Base-by-base conservation (phyloP, 2,888 invertebrate genomes). In the Pasiphila rectangulata region DNA sequence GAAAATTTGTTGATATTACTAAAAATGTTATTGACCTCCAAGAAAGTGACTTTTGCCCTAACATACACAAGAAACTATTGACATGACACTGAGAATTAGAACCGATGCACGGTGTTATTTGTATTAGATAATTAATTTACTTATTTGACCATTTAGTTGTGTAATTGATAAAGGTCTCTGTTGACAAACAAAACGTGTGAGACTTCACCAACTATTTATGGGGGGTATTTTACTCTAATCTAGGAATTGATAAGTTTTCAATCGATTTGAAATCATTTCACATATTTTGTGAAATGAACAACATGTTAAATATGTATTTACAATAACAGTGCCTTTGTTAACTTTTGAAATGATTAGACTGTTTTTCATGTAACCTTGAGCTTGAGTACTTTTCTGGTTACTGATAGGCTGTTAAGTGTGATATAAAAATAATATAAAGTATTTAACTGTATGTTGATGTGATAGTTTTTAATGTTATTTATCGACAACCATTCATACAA, bases 391-490 rank as follows among this genome's bases (percentile, higher is more conserved):
- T 13, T 36, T 49, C 49, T 13, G 24, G 36, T 36, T 44, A 40
- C 30, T 44, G 35, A 49, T 45, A 45, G 44, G 40, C 39, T 49
- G 29, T 29, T 43, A 34, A 13, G 40, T 49, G 49, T 45, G 44
- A 49, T 49, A 48, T 38, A 44, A 44, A 29, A 36, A 36, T 49
- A 36, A 39, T 41, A 40, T 48, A 36, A 45, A 44, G 49, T 49
- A 41, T 49, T 45, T 49, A 30, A 44, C 44, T 45, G 44, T 49
- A 49, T 49, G 23, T 32, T 36, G 21, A 47, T 57, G 57, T 57
- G 54, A 54, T 54, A 50, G 29, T 44, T 46, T 40, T 39, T 17
- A 48, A 48, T 57, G 45, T 55, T 53, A 45, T 41, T 51, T 54
- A 46, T 41, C 47, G 49, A 54, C 54, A 49, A 25, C 30, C 13